Evolutionary conservation across 2,113 vertebrate genomes (phyloP), one percentile per base, ranked within the genome.

Genomic region (Hypocryptadius cinnamomeus): DNA sequence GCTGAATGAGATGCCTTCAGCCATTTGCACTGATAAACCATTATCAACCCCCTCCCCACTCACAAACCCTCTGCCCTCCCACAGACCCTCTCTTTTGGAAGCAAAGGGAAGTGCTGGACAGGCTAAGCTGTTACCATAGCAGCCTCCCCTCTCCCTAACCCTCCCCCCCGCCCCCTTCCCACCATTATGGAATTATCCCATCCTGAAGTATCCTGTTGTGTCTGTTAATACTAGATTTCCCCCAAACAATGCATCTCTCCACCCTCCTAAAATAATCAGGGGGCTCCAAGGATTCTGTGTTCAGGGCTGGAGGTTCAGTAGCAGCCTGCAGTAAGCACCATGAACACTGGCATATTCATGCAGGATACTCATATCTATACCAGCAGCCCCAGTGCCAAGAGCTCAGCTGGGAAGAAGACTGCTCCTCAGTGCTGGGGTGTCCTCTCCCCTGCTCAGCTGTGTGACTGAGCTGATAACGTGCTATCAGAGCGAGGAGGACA

Each of bases 111-210:
- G 97, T 84, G 90, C 48, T 95, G 88, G 93, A 94, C 92, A 82
- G 44, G 87, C 86, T 80, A 90, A 94, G 94, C 85, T 17, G 98
- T 98, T 98, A 96, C 98, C 98, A 99, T 98, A 97, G 98, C 94
- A 97, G 97, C 98, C 78, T 60, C 92, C 97, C 97, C 90, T 97
- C 95, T 96, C 90, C 64, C 92, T 79, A 95, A 95, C 91, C 76
- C 94, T 79, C 56, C 71, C 56, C 69, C 53, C 44, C 44, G 79
- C 95, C 94, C 56, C 89, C 63, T 69, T 89, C 85, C 90, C 90
- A 93, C 47, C 69, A 86, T 79, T 89, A 97, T 93, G 94, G 96
- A 97, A 97, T 95, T 93, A 96, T 92, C 95, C 93, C 53, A 73
- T 95, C 95, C 95, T 98, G 95, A 98, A 98, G 96, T 51, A 78